Percentiles rank a stretch among this genome's conserved stretches.
Conservation (phyloP, 2,113 vertebrate species). For the Seriola dumerili region DNA sequence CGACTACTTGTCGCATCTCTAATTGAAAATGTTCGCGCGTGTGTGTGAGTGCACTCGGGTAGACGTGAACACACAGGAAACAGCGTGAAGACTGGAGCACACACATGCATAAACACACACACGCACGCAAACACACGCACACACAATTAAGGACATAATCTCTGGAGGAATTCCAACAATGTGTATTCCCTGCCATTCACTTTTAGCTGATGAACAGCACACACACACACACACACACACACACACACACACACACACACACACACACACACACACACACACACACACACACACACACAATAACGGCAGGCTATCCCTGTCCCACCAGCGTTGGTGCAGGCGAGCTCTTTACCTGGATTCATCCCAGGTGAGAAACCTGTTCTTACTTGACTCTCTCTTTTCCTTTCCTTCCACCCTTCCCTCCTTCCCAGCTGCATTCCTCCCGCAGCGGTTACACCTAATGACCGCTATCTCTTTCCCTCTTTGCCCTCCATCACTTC, state of each 20-base stretch:
- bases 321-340: slow-evolving; percentile 11
- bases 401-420: slow-evolving; percentile 38
- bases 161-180: slow-evolving; percentile 78
- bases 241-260: slow-evolving; percentile 31
- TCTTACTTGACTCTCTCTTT: slow-evolving; percentile 69
- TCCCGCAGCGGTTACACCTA: slow-evolving; percentile 71
- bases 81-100: slow-evolving; percentile 12
- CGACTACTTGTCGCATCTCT: neutral
- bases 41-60: slow-evolving; percentile 29
- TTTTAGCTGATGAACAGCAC: slow-evolving; percentile 52
- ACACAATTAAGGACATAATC: slow-evolving; percentile 76
- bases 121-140: slow-evolving; percentile 34
- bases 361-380: slow-evolving; percentile 75
- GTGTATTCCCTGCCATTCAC: slow-evolving; percentile 70
- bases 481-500: slow-evolving; percentile 65
- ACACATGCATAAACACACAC: slow-evolving; percentile 1
- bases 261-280: slow-evolving; percentile 8
- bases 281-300: neutral
- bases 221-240: slow-evolving; percentile 25
- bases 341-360: slow-evolving; percentile 53
- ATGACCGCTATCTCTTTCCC: slow-evolving; percentile 78
- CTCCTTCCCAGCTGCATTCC: slow-evolving; percentile 72
- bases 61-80: slow-evolving; percentile 52
- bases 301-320: slow-evolving; percentile 11
- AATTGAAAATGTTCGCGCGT: slow-evolving; percentile 9